Base-by-base conservation (phyloP, 1,140 invertebrate genomes). In the Macrosteles quadrilineatus region DNA sequence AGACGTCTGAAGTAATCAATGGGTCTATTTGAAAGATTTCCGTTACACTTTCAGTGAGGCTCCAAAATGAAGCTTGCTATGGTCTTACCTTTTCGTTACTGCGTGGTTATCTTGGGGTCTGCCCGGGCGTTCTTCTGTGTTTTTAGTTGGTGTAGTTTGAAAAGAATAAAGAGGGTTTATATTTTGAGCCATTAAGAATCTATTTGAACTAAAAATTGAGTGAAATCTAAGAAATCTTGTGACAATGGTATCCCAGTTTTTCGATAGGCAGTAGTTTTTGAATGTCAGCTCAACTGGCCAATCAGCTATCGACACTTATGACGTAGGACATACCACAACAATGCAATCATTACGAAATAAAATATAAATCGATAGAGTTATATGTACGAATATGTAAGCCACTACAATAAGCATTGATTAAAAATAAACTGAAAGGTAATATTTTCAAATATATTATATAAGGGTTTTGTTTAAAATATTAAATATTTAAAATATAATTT, bases 51-150 rank as follows among this genome's bases (percentile, higher is more conserved):
- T 6, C 21, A 17, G n/a, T n/a, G n/a, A n/a, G n/a, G n/a, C 50
- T 6, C 65, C 17, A 67, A 65, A 59, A 32, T 57, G 73, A 68
- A 32, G 21, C 31, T 50, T 65, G 29, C 27, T 40, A 45, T 25
- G 77, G 82, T 36, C 32, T 80, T 83, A 92, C 91, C 91, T 88
- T 89, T 92, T 93, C 81, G 89, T 91, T 67, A 93, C 91, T 78
- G 91, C 90, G 82, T 93, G 91, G 84, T 91, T 92, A 79, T 92
- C 91, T 80, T 90, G 90, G 70, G 90, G 84, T 78, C 86, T 82
- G 75, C 86, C 86, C 74, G 87, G 88, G 72, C 81, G 83, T 76
- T 91, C 90, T 76, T 92, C 89, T 76, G 85, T 87, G 64, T 90
- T 88, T 84, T 93, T 92, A 36, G 83, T 82, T 62, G 85, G 85